Conservation (phyloP, 2,797 vertebrate genomes). For the Melanotaenia parkinsoni region DNA sequence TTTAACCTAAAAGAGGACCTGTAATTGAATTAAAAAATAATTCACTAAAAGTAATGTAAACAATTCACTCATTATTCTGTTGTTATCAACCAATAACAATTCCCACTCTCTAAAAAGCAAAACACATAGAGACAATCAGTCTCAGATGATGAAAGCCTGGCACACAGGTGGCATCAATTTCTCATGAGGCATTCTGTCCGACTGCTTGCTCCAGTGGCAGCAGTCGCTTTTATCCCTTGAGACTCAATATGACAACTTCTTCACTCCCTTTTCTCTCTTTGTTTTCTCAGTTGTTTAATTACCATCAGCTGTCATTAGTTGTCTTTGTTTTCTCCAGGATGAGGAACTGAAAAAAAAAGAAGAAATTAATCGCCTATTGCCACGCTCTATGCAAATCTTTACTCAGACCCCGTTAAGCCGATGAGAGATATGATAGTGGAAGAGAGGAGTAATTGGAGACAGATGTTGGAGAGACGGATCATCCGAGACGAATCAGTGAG, state of each 20-base stretch:
- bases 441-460: conserved; percentile 83
- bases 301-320: conserved; percentile 83
- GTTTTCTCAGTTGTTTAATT: conserved; percentile 82
- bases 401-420: conserved; percentile 77
- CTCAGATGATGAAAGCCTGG: conserved; percentile 53
- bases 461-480: conserved; percentile 83
- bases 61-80: conserved; percentile 4
- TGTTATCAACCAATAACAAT: conserved; percentile 26
- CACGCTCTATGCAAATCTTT: conserved; percentile 81
- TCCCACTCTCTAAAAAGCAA: conserved; percentile 21
- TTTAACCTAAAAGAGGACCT: not conserved
- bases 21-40: not conserved
- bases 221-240: conserved; percentile 56
- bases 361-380: conserved; percentile 83
- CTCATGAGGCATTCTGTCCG: conserved; percentile 57
- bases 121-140: conserved; percentile 35
- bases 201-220: conserved; percentile 62
- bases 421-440: conserved; percentile 79
- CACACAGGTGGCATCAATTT: conserved; percentile 62
- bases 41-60: not conserved
- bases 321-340: conserved; percentile 73
- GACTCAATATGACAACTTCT: conserved; percentile 76
- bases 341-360: conserved; percentile 44
- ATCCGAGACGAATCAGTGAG: conserved; percentile 82
- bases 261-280: conserved; percentile 69